Base-by-base conservation (phyloP, 2,797 vertebrate genomes). In the Lutra lutra region DNA sequence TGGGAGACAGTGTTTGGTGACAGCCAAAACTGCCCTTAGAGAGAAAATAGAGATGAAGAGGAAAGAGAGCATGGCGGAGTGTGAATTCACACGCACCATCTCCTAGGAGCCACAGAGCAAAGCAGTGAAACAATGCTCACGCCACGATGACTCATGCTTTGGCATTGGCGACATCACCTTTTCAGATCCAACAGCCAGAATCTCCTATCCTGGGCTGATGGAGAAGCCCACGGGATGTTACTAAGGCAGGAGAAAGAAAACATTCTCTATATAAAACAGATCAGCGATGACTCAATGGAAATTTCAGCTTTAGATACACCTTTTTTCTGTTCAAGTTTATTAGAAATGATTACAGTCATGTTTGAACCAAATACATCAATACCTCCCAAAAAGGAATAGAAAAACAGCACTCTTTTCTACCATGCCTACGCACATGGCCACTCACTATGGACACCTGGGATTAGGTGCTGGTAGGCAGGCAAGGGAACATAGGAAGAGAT, bases 1-100 rank as follows among this genome's bases (percentile, higher is more conserved):
- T 68, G 17, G 84, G 15, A 7, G 43, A 75, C 15, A 48, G 56
- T 51, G 64, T 79, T 72, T 89, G 92, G 88, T 92, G 64, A 58
- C 48, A 93, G 89, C 84, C 83, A 94, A 97, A 91, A 82, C 46
- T 95, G 82, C 58, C 91, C 95, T 94, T 66, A 66, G 82, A 84
- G 64, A 85, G 73, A 97, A 94, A 94, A 56, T 70, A 48, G 86
- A 86, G 85, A 83, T 51, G 43, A 58, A 79, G 78, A 68, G 27
- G 35, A 75, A 91, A n/a, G 64, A 43, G 89, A 70, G 56, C 13
- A 27, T 56, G 84, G 93, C 79, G 64, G 93, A 95, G 93, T 95
- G 78, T 86, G 93, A 92, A 96, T 84, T 80, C 43, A 51, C 29
- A 72, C 25, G 40, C 56, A 90, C 96, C 93, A 75, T 80, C 56